These are phyloP conservation scores for Phoeniculus purpureus DNA, from an alignment of 2,797 vertebrate genomes.

Conservation along the genomic window DNA sequence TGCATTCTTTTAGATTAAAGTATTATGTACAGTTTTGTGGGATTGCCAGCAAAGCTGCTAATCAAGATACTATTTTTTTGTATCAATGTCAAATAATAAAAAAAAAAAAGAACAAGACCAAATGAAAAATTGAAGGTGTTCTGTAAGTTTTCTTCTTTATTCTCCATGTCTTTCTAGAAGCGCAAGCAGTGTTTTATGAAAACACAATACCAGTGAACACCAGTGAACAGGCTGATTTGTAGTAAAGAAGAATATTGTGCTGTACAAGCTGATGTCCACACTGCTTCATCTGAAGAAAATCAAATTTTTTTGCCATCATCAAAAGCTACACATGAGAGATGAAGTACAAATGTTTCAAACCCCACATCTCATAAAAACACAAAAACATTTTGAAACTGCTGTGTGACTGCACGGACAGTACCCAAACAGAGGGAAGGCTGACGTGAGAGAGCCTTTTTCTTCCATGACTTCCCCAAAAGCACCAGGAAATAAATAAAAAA, in stretches of 20 bases:
- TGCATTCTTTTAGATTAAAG: slow-evolving; percentile 80
- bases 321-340: neutral
- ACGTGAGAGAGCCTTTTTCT: neutral
- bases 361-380: neutral
- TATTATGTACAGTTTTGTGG: slow-evolving; percentile 80
- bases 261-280: slow-evolving; percentile 44
- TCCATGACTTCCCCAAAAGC: neutral
- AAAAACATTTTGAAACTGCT: neutral
- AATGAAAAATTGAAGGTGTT: slow-evolving; percentile 37
- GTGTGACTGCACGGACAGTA: fast-evolving
- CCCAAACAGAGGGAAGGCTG: neutral
- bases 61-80: slow-evolving; percentile 83
- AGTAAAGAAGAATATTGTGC: slow-evolving; percentile 51
- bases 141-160: slow-evolving; percentile 61
- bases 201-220: slow-evolving; percentile 50
- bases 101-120: slow-evolving; percentile 49
- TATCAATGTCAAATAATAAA: slow-evolving; percentile 79
- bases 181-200: slow-evolving; percentile 47
- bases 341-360: neutral
- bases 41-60: slow-evolving; percentile 81
- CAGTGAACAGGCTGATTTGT: slow-evolving; percentile 51
- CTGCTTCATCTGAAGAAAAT: neutral
- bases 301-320: too few relatives aligned
- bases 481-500: neutral
- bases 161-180: slow-evolving; percentile 65